Evolutionary conservation across 2,797 vertebrate species (phyloP).

Genomic region (Epinephelus coioides): DNA sequence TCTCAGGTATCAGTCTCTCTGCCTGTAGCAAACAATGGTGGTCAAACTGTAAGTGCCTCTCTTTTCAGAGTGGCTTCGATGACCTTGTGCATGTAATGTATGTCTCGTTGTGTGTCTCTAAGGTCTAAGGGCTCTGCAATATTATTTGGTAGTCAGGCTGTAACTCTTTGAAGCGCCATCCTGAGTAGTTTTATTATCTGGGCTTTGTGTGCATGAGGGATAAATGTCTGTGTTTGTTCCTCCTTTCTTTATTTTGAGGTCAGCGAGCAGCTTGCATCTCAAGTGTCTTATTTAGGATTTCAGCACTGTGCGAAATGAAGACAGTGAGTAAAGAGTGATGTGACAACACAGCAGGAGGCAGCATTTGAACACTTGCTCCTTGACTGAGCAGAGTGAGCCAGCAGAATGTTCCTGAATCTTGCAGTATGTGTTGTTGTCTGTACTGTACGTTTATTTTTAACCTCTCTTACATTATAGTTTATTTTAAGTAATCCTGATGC

Average conservation of each 20-base stretch:
- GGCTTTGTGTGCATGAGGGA: slow-evolving; percentile 19
- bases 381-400: slow-evolving; percentile 30
- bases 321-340: slow-evolving; percentile 34
- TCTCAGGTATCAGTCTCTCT: slow-evolving; percentile 3
- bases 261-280: slow-evolving; percentile 20
- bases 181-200: slow-evolving; percentile 49
- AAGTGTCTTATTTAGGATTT: slow-evolving; percentile 47
- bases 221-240: slow-evolving; percentile 41
- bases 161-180: slow-evolving; percentile 67
- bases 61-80: slow-evolving; percentile 24
- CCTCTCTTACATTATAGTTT: background rate
- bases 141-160: slow-evolving; percentile 34
- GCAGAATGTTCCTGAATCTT: slow-evolving; percentile 27
- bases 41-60: slow-evolving; percentile 28
- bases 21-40: slow-evolving; percentile 34
- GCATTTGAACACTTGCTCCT: slow-evolving; percentile 35
- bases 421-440: background rate
- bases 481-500: background rate
- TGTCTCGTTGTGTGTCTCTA: slow-evolving; percentile 18
- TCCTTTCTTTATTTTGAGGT: slow-evolving; percentile 26
- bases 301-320: slow-evolving; percentile 32
- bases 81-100: slow-evolving; percentile 12
- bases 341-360: slow-evolving; percentile 39
- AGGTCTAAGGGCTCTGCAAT: slow-evolving; percentile 28
- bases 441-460: background rate